Percentiles rank a stretch among this genome's conserved stretches.
Conservation (phyloP, 2,113 vertebrate species). For the Etheostoma spectabile region DNA sequence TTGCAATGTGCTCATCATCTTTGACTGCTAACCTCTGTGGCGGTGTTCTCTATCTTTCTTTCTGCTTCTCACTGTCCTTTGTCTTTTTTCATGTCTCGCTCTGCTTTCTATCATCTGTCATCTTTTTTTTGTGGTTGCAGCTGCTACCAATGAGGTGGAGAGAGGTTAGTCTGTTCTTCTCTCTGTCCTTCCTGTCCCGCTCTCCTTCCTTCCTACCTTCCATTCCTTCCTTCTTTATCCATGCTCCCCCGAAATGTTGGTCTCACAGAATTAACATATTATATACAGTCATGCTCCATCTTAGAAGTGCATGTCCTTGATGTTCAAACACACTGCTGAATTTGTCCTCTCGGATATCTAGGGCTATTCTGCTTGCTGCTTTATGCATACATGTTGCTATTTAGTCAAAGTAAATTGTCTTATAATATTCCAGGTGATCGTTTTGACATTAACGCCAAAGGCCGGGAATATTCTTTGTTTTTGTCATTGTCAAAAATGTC, state of each 20-base stretch:
- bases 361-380: conserved; percentile 36
- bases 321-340: conserved; percentile 28
- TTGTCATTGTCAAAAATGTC: not conserved
- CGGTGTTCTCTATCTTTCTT: conserved; percentile 67
- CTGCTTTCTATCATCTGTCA: conserved; percentile 81
- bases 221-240: conserved; percentile 57
- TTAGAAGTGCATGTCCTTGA: conserved; percentile 55
- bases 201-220: conserved; percentile 23
- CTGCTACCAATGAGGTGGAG: conserved; percentile 99
- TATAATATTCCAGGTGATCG: conserved; percentile 2
- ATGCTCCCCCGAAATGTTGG: conserved; percentile 16
- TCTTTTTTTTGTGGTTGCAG: conserved; percentile 86
- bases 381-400: conserved; percentile 16
- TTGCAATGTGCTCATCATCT: conserved; percentile 75
- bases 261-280: conserved; percentile 22
- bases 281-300: conserved; percentile 32
- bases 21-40: conserved; percentile 80
- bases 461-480: not conserved
- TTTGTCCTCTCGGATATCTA: conserved; percentile 34
- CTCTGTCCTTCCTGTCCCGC: conserved; percentile 61
- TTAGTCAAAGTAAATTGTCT: not conserved
- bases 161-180: conserved; percentile 95
- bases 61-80: conserved; percentile 74
- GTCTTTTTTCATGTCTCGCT: conserved; percentile 73
- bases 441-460: conserved; percentile 5